Conservation (phyloP, 2,888 invertebrate species). For the Diarsia brunnea region DNA sequence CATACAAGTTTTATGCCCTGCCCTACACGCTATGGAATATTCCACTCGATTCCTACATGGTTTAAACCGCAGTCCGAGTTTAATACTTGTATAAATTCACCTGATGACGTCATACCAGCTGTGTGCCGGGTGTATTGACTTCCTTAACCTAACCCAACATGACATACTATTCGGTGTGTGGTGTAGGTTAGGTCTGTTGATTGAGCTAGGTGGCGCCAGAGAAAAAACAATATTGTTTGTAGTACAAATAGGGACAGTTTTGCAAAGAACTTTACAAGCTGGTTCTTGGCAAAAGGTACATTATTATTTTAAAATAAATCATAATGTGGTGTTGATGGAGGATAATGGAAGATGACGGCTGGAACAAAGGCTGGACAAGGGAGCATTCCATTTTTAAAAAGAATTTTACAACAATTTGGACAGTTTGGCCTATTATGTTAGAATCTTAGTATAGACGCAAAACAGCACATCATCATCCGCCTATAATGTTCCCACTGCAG, state of each 20-base stretch:
- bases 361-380: neutral
- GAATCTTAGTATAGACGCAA: no score
- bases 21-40: constrained; percentile 29
- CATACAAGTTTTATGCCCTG: neutral
- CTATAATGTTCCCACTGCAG: no score
- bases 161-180: constrained; percentile 4
- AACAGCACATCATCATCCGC: no score
- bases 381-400: neutral
- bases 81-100: constrained; percentile 7
- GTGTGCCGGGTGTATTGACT: constrained; percentile 18
- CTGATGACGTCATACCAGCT: constrained; percentile 16
- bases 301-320: neutral
- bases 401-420: no score
- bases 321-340: neutral
- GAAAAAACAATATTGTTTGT: neutral
- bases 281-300: no score
- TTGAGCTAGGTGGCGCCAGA: neutral
- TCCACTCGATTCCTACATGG: constrained; percentile 14
- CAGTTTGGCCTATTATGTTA: no score
- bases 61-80: neutral
- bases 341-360: neutral
- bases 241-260: neutral
- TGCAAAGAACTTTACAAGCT: no score
- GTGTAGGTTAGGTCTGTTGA: constrained; percentile 28
- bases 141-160: constrained; percentile 44